A percentile compares a stretch with the other conserved stretches of the same genome.
These are phyloP conservation scores for Drosophila repletoides DNA, from an alignment of 1,140 invertebrate genomes.

Conservation along the genomic window DNA sequence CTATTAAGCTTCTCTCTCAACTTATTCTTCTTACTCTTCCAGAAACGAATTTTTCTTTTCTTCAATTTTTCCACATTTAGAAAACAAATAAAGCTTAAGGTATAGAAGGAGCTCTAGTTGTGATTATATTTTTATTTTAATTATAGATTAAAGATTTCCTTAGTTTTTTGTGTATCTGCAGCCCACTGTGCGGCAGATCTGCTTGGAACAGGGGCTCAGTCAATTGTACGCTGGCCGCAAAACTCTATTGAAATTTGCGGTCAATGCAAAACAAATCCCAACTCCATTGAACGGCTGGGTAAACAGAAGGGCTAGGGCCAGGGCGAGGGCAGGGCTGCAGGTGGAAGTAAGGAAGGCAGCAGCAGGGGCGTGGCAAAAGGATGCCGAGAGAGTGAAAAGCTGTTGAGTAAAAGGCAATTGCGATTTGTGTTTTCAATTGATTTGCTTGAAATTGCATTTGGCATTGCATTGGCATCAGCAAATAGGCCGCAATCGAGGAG, in stretches of 20 bases:
- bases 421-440: constrained; percentile 76
- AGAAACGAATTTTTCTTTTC: no score
- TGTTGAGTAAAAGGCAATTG: constrained; percentile 68
- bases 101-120: no score
- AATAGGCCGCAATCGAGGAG: constrained; percentile 44
- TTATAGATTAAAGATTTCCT: background rate
- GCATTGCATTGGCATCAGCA: constrained; percentile 53
- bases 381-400: constrained; percentile 3
- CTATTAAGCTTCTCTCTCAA: no score
- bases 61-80: no score
- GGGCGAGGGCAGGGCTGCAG: background rate
- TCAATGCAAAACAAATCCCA: constrained; percentile 77
- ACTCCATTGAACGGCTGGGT: constrained; percentile 58
- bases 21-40: no score
- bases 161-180: background rate
- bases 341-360: background rate
- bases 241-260: constrained; percentile 79
- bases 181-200: constrained; percentile 40
- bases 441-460: constrained; percentile 76
- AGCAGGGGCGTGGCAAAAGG: background rate
- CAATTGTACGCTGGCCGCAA: constrained; percentile 68
- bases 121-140: background rate
- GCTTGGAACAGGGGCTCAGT: constrained; percentile 22
- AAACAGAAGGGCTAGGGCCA: constrained; percentile 25
- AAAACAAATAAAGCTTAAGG: no score